Percentiles rank a stretch among this genome's conserved stretches.
These are phyloP conservation scores for Dunckerocampus dactyliophorus DNA, from an alignment of 2,113 vertebrate species.

Conservation along the genomic window DNA sequence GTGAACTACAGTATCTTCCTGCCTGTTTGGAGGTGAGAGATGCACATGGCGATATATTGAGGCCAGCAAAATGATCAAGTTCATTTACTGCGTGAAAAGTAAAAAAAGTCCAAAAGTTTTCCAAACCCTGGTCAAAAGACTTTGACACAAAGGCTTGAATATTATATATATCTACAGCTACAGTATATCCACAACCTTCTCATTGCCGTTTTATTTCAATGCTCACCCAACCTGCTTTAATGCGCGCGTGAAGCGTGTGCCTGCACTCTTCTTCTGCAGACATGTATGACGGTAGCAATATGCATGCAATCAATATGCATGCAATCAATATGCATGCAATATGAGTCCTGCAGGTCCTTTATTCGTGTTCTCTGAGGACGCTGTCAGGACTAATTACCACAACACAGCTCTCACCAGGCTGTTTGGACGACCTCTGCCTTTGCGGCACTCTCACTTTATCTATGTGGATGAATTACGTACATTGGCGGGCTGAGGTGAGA, in stretches of 20 bases:
- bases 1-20: too few relatives aligned
- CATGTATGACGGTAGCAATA: constrained; percentile 9
- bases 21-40: too few relatives aligned
- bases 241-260: constrained; percentile 29
- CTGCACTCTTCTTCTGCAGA: constrained; percentile 1
- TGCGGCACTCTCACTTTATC: neutral
- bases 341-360: constrained; percentile 52
- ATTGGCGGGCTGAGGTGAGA: neutral
- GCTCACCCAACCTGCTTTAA: too few relatives aligned
- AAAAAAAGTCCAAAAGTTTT: too few relatives aligned
- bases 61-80: too few relatives aligned
- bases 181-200: neutral
- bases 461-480: constrained; percentile 18
- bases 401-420: constrained; percentile 35
- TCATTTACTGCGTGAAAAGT: too few relatives aligned
- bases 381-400: constrained; percentile 63
- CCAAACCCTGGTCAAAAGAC: too few relatives aligned
- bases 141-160: too few relatives aligned
- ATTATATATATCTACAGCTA: constrained; percentile 1
- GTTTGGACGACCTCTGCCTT: constrained; percentile 34
- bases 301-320: constrained; percentile 34
- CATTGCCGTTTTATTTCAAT: neutral
- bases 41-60: too few relatives aligned
- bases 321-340: constrained; percentile 47
- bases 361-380: constrained; percentile 60